Evolutionary conservation across 2,888 invertebrate species (phyloP), one percentile per base, ranked within the genome.

Genomic region (Drosophila koepferae): DNA sequence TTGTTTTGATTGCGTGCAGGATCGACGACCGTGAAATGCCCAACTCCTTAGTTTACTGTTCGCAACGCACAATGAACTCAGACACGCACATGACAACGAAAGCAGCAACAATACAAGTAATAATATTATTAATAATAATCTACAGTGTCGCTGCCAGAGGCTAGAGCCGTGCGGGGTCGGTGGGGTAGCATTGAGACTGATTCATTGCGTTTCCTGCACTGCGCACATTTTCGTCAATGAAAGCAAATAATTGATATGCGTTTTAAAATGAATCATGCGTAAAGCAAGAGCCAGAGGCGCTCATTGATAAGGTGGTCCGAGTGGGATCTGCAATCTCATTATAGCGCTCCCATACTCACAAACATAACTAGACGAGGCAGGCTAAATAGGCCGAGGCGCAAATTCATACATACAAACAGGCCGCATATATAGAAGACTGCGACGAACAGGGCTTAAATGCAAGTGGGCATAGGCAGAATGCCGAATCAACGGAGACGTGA

Each of bases 21-120:
- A 86, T 90, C 86, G 90, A 90, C 85, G 86, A 90, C 86, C 86
- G 89, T 90, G 89, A 86, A 84, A 84, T 90, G 82, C 61, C 66
- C 63, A 74, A 68, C 55, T 77, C 81, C 55, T 55, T 40, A 55
- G 55, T 55, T 55, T 55, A 43, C 44, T 40, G 67, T 48, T 78
- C 79, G 74, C 75, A 81, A 84, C 90, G 89, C 90, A 81, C 89
- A 90, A 84, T 89, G 87, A 86, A 86, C 87, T 68, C 84, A 67
- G 43, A 64, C 72, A 71, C 81, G 74, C 77, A 78, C 75, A 77
- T 64, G 63, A 46, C 63, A 72, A 72, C 43, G 55, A 59, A 48
- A 72, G 53, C 40, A 64, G 53, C n/a, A 48, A 61, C 9, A 68
- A 71, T 34, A 72, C 43, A 14, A 38, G 62, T 31, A 73, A 34